Percentiles rank a stretch among this genome's conserved stretches.
Evolutionary conservation across 2,888 invertebrate genomes (phyloP).

Genomic region (Aphodius granarius): DNA sequence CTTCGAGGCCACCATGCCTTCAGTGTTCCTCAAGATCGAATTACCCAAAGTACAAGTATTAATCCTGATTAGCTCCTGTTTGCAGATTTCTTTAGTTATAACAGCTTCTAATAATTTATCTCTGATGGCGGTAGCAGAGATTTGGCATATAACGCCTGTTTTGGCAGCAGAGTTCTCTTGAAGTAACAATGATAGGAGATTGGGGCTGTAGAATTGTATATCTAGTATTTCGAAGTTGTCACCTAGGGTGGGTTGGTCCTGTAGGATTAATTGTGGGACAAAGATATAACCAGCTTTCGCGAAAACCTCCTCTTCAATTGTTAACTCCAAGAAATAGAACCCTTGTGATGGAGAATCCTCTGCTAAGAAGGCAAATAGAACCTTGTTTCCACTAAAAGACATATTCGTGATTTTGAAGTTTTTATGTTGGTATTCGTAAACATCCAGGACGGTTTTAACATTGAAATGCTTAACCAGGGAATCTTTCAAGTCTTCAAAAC

Average conservation of each 20-base stretch:
- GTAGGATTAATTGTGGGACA: conserved; percentile 52
- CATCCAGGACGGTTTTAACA: conserved; percentile 57
- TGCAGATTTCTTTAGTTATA: conserved; percentile 26
- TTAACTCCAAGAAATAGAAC: conserved; percentile 57
- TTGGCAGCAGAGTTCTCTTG: conserved; percentile 56
- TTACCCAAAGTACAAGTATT: conserved; percentile 61
- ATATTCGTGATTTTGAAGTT: conserved; percentile 57
- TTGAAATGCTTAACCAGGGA: conserved; percentile 67
- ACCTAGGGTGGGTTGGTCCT: conserved; percentile 48
- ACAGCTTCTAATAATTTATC: conserved; percentile 43
- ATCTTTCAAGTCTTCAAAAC: conserved; percentile 69
- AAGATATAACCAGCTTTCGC: conserved; percentile 59
- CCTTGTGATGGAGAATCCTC: conserved; percentile 51
- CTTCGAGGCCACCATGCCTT: conserved; percentile 66
- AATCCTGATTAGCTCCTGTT: conserved; percentile 54
- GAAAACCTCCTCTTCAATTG: conserved; percentile 53
- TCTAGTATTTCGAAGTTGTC: conserved; percentile 62
- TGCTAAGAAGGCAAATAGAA: conserved; percentile 59
- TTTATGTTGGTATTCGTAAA: conserved; percentile 36
- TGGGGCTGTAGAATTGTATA: conserved; percentile 74
- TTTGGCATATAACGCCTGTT: conserved; percentile 43
- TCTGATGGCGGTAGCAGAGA: conserved; percentile 40
- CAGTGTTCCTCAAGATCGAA: conserved; percentile 62
- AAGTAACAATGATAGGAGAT: conserved; percentile 71
- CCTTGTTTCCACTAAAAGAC: conserved; percentile 57